Conservation (phyloP, 2,888 invertebrate species). For the Mamestra brassicae region DNA sequence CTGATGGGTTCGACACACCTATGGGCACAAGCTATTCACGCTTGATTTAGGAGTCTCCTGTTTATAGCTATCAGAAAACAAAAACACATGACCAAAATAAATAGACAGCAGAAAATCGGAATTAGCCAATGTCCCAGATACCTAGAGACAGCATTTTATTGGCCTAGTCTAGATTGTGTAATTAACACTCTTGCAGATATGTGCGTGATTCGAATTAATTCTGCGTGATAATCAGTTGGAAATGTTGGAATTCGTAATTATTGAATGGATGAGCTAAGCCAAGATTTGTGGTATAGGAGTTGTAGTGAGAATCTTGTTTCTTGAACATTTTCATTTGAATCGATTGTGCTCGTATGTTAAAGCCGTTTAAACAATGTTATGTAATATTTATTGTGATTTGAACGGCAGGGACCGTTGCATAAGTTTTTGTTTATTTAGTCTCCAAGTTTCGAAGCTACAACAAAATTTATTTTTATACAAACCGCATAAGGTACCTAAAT, state of each 20-base stretch:
- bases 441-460: neutral
- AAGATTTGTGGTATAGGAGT: conserved; percentile 28
- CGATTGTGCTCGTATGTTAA: neutral
- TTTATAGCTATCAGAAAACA: neutral
- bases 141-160: neutral
- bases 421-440: neutral
- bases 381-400: neutral
- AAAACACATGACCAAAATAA: neutral
- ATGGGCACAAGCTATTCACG: too few species aligned
- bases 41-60: too few species aligned
- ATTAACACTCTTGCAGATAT: conserved; percentile 5
- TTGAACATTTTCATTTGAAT: neutral
- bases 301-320: neutral
- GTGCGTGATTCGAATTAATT: conserved; percentile 18
- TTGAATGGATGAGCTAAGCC: conserved; percentile 12
- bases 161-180: conserved; percentile 24
- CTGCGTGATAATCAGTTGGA: conserved; percentile 5
- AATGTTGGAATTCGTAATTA: conserved; percentile 29
- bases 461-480: conserved; percentile 9
- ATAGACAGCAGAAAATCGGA: neutral
- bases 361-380: neutral
- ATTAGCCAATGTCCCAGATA: conserved; percentile 17
- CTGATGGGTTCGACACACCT: too few species aligned
- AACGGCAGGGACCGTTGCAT: neutral
- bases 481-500: conserved; percentile 4